phyloP scores from a whole-genome alignment of 1,140 invertebrate species.

The Oppia nitens region DNA sequence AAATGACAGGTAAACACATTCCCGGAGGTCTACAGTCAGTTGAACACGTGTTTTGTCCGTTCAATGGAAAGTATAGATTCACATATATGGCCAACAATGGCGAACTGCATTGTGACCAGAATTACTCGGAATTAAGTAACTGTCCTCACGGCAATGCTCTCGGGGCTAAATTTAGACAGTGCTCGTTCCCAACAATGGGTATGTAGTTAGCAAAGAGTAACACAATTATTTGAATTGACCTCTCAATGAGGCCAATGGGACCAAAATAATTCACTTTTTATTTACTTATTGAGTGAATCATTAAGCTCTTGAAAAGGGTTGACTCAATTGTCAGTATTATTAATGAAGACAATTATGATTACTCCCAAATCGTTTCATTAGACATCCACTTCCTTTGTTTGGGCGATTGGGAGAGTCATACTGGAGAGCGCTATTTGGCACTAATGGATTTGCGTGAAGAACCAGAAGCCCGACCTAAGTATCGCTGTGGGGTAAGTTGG shows the following conservation, averaged over 20 bases:
- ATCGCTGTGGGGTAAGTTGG: slow-evolving; percentile 51
- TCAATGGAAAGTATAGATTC: slow-evolving; percentile 43
- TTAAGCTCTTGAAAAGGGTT: too few relatives aligned
- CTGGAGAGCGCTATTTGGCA: slow-evolving; percentile 38
- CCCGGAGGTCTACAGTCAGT: slow-evolving; percentile 17
- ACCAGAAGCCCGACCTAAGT: slow-evolving; percentile 36
- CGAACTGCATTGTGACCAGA: slow-evolving; percentile 33
- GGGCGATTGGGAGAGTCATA: slow-evolving; percentile 41
- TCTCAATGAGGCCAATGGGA: not conserved
- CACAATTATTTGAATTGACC: not conserved
- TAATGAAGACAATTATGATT: slow-evolving; percentile 12
- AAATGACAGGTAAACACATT: slow-evolving; percentile 22
- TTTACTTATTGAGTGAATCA: too few relatives aligned
- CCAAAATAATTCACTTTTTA: too few relatives aligned
- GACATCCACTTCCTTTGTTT: slow-evolving; percentile 47
- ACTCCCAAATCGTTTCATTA: slow-evolving; percentile 23
- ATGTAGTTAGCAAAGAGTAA: slow-evolving; percentile 19
- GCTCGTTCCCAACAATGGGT: slow-evolving; percentile 38
- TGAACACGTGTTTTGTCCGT: slow-evolving; percentile 44
- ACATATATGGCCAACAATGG: slow-evolving; percentile 40
- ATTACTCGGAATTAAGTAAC: slow-evolving; percentile 40
- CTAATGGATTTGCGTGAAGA: slow-evolving; percentile 37
- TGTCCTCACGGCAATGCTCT: slow-evolving; percentile 45
- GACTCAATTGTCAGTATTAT: not conserved
- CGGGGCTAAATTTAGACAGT: slow-evolving; percentile 38